Percentiles rank a stretch among this genome's conserved stretches.
phyloP scores from a whole-genome alignment of 2,888 invertebrate species.

The Chesias legatella region DNA sequence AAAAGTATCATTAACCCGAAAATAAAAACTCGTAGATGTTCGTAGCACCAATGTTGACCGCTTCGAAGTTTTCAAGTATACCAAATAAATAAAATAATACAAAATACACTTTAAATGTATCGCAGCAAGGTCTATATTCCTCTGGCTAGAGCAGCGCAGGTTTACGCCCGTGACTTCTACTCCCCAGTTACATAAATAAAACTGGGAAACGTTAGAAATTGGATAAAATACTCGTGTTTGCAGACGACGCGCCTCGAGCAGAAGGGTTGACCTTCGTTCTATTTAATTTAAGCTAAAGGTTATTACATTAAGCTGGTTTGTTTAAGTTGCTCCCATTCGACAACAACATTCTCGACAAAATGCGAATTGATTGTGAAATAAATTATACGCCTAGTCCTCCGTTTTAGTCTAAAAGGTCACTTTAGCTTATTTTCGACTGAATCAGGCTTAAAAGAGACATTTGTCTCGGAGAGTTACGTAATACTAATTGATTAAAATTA shows the following conservation, averaged over 20 bases:
- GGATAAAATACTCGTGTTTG: conserved; percentile 49
- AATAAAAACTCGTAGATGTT: conserved; percentile 7
- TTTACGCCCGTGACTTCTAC: conserved; percentile 24
- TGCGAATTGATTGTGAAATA: conserved; percentile 32
- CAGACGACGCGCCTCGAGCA: conserved; percentile 33
- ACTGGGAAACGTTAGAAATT: conserved; percentile 36
- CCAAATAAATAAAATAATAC: not conserved
- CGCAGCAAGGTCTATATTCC: conserved; percentile 1
- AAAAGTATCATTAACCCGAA: no score
- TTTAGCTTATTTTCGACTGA: no score
- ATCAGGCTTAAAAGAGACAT: no score
- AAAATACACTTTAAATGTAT: conserved; percentile 4
- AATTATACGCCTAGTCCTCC: conserved; percentile 18
- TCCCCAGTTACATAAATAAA: conserved; percentile 28
- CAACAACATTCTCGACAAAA: conserved; percentile 17
- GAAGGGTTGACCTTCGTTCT: conserved; percentile 35
- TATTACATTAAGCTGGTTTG: conserved; percentile 45
- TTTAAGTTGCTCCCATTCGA: conserved; percentile 36
- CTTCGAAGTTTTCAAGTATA: conserved; percentile 10
- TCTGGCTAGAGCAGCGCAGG: conserved; percentile 6
- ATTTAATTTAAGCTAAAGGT: conserved; percentile 44
- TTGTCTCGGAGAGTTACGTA: no score
- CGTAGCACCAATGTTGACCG: conserved; percentile 13
- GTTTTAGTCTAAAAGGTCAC: no score
- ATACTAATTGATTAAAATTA: no score